phyloP scores from a whole-genome alignment of 1,140 invertebrate genomes.

The Drosophila santomea region DNA sequence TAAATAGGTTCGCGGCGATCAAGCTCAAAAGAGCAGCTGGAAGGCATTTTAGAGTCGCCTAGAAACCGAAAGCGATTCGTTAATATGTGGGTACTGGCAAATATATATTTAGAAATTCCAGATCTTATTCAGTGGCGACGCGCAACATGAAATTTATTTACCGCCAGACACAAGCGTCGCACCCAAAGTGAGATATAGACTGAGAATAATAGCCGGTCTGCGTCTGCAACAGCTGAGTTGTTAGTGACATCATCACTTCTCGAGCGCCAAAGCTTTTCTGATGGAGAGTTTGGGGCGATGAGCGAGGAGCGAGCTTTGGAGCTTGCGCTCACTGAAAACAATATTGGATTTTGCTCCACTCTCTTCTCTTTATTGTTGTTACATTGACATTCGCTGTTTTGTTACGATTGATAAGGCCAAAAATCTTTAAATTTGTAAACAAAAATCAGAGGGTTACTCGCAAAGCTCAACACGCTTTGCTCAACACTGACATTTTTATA shows the following conservation, averaged over 20 bases:
- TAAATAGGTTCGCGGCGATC: conserved; percentile 67
- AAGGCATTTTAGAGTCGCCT: conserved; percentile 49
- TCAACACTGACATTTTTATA: too few relatives aligned
- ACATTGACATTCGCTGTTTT: conserved; percentile 16
- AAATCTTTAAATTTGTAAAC: conserved; percentile 15
- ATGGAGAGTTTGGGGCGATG: neutral
- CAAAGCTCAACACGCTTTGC: neutral
- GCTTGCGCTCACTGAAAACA: conserved; percentile 3
- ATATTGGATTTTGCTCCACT: neutral
- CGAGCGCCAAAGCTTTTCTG: conserved; percentile 11
- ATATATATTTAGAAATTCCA: neutral
- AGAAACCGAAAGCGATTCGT: neutral
- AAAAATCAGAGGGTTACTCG: conserved; percentile 1
- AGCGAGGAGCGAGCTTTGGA: conserved; percentile 11
- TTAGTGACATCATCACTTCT: conserved; percentile 59
- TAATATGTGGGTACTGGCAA: neutral
- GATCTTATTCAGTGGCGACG: conserved; percentile 7
- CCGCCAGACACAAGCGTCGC: conserved; percentile 2
- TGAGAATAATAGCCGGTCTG: conserved; percentile 14
- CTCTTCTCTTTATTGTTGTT: conserved; percentile 6
- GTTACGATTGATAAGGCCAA: conserved; percentile 16
- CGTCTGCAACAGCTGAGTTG: conserved; percentile 3
- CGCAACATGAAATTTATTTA: conserved; percentile 4
- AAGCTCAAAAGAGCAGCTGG: conserved; percentile 56
- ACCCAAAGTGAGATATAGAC: conserved; percentile 3